These are phyloP conservation scores for Terrapene triunguis DNA, from an alignment of 2,113 vertebrate genomes.

Conservation along the genomic window DNA sequence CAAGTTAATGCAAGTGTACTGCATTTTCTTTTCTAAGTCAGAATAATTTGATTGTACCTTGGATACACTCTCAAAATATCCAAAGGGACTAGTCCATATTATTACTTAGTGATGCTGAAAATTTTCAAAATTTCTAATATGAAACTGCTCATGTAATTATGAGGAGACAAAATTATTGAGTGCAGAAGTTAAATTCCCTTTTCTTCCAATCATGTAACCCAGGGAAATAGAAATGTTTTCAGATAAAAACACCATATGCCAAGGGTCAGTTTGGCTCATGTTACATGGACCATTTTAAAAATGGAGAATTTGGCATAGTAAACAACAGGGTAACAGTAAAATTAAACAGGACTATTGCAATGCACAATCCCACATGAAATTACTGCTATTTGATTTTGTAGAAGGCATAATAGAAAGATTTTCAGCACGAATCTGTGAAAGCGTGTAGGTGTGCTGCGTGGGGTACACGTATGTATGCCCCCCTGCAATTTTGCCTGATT, in stretches of 20 bases:
- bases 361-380: neutral
- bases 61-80: neutral
- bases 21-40: neutral
- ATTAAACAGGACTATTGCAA: neutral
- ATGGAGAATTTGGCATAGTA: neutral
- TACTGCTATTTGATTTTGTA: neutral
- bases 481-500: too few species aligned
- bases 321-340: neutral
- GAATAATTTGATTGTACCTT: neutral
- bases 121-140: neutral
- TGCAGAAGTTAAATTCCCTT: neutral
- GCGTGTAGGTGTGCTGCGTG: too few species aligned
- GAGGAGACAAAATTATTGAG: too few species aligned
- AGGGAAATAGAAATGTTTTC: neutral
- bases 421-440: neutral
- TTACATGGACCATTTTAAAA: neutral
- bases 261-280: neutral
- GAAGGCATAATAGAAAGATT: neutral
- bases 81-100: neutral
- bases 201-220: neutral
- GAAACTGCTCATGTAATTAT: neutral
- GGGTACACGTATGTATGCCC: too few species aligned
- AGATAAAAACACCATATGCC: neutral
- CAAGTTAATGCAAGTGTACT: neutral
- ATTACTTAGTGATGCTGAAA: neutral